These are phyloP conservation scores for Callimorpha dominula DNA, from an alignment of 2,888 invertebrate genomes.

Conservation along the genomic window DNA sequence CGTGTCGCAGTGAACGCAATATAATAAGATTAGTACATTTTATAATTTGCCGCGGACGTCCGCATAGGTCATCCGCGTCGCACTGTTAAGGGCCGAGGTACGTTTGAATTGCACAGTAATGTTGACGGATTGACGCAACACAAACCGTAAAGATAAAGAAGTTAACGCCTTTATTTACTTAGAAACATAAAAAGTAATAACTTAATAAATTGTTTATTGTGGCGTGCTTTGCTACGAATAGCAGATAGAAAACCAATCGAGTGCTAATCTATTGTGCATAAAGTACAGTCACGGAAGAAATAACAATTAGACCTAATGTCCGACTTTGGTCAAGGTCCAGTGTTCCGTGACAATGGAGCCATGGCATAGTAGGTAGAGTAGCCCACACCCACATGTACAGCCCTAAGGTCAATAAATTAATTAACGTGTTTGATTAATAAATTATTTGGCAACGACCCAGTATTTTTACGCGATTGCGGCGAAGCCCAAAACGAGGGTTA, in stretches of 20 bases:
- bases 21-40: too few relatives aligned
- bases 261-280: slow-evolving; percentile 44
- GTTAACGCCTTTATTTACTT: slow-evolving; percentile 5
- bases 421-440: slow-evolving; percentile 18
- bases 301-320: slow-evolving; percentile 23
- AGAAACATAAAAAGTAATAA: slow-evolving; percentile 6
- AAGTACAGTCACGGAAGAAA: slow-evolving; percentile 32
- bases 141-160: slow-evolving; percentile 5
- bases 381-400: slow-evolving; percentile 3
- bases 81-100: neutral
- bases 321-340: slow-evolving; percentile 25
- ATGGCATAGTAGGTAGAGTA: slow-evolving; percentile 11
- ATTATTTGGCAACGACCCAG: neutral
- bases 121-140: slow-evolving; percentile 6
- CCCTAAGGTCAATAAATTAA: slow-evolving; percentile 34
- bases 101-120: neutral
- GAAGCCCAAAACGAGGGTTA: neutral
- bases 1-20: too few relatives aligned
- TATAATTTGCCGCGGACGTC: too few relatives aligned
- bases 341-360: slow-evolving; percentile 26
- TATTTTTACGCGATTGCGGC: neutral
- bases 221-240: slow-evolving; percentile 23
- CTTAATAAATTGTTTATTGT: slow-evolving; percentile 11
- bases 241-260: slow-evolving; percentile 42
- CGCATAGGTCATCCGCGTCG: too few relatives aligned